Evolutionary conservation across 1,140 invertebrate genomes (phyloP).

Genomic region (Drosophila novamexicana): DNA sequence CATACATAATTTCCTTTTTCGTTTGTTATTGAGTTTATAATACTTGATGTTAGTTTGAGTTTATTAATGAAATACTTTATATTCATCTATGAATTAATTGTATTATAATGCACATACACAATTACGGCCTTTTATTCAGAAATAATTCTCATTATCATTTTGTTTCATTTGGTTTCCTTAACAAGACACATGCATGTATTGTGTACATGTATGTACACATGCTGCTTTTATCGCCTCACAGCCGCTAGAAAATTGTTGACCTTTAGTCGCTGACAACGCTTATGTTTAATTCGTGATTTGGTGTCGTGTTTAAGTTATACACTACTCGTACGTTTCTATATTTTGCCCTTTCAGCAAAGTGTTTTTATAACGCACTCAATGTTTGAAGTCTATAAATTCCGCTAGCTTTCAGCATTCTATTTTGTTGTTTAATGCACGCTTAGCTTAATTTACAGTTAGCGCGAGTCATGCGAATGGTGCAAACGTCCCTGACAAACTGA

Average conservation of each 20-base stretch:
- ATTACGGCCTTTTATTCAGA: no score
- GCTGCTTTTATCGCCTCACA: slow-evolving; percentile 64
- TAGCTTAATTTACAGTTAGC: slow-evolving; percentile 13
- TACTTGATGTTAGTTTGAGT: neutral
- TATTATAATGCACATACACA: neutral
- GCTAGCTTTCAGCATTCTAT: slow-evolving; percentile 24
- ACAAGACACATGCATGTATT: slow-evolving; percentile 12
- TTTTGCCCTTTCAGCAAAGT: slow-evolving; percentile 6
- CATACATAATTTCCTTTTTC: slow-evolving; percentile 11
- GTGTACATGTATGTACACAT: slow-evolving; percentile 26
- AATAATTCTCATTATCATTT: slow-evolving; percentile 11
- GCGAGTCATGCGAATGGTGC: slow-evolving; percentile 34
- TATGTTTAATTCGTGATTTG: slow-evolving; percentile 28
- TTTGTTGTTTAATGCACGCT: slow-evolving; percentile 21
- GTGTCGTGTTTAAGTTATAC: slow-evolving; percentile 9
- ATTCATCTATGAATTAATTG: neutral
- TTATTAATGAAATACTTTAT: neutral
- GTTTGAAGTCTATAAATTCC: slow-evolving; percentile 22
- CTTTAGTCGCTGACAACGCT: slow-evolving; percentile 55
- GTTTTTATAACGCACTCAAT: slow-evolving; percentile 16
- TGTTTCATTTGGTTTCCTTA: slow-evolving; percentile 19
- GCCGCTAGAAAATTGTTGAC: slow-evolving; percentile 55
- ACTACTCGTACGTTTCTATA: neutral
- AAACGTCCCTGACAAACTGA: slow-evolving; percentile 61
- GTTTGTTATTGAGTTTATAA: neutral